phyloP scores from a whole-genome alignment of 1,140 invertebrate species.

The Drosophila ananassae region DNA sequence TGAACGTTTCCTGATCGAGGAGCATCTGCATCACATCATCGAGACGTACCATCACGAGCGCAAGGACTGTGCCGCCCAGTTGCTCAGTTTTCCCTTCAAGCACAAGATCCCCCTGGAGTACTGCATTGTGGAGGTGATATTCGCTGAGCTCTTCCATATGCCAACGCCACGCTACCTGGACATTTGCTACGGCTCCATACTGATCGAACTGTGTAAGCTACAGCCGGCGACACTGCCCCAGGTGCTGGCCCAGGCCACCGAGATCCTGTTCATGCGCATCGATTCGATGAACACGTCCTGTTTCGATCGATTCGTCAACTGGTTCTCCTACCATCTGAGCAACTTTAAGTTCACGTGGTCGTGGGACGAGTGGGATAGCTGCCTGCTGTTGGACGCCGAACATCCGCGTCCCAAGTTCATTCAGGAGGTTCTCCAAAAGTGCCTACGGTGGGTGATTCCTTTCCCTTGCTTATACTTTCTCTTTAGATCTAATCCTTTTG shows the following conservation, averaged over 20 bases:
- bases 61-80: constrained; percentile 96
- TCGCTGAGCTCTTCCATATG: constrained; percentile 96
- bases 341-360: constrained; percentile 99
- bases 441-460: constrained; percentile 88
- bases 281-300: constrained; percentile 98
- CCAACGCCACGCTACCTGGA: constrained; percentile 95
- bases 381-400: constrained; percentile 92
- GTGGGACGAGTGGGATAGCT: constrained; percentile 97
- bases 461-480: constrained; percentile 46
- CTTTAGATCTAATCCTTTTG: too few species aligned
- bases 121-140: constrained; percentile 98
- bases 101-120: constrained; percentile 98
- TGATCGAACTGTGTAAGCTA: constrained; percentile 98
- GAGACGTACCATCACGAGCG: constrained; percentile 94
- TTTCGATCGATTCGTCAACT: constrained; percentile 98
- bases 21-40: constrained; percentile 97
- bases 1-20: constrained; percentile 98
- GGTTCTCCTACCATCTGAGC: constrained; percentile 99
- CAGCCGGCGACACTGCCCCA: constrained; percentile 98
- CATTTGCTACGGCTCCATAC: constrained; percentile 96
- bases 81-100: constrained; percentile 97
- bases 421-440: constrained; percentile 95
- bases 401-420: constrained; percentile 98
- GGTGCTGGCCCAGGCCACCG: constrained; percentile 98
- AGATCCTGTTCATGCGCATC: constrained; percentile 97